A percentile compares a stretch with the other conserved stretches of the same genome.
Evolutionary conservation across 2,888 invertebrate species (phyloP).

Genomic region (Agriotes lineatus): DNA sequence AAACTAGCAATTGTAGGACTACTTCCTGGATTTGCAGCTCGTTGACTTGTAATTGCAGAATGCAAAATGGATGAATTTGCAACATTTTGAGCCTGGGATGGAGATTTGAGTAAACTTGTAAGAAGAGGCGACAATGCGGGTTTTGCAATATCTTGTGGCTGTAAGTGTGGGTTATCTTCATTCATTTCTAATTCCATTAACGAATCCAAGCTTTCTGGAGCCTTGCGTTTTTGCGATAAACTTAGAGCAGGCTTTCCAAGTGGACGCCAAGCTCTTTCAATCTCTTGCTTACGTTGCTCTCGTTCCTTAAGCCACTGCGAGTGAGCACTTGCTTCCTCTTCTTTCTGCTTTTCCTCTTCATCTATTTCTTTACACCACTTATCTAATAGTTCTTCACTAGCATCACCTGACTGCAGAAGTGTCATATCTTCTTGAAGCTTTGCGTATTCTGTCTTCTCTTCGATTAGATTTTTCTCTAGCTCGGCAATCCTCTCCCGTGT

Average conservation of each 20-base stretch:
- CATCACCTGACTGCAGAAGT: conserved; percentile 69
- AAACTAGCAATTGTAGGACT: conserved; percentile 71
- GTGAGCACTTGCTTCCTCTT: conserved; percentile 75
- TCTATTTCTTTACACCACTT: conserved; percentile 83
- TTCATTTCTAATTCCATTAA: conserved; percentile 56
- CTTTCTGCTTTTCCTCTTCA: conserved; percentile 77
- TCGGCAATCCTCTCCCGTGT: conserved; percentile 84
- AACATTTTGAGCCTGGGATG: conserved; percentile 68
- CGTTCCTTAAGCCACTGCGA: conserved; percentile 75
- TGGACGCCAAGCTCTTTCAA: conserved; percentile 73
- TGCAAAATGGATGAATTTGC: conserved; percentile 65
- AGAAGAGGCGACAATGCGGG: conserved; percentile 79
- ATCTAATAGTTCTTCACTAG: conserved; percentile 79
- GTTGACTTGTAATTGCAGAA: conserved; percentile 64
- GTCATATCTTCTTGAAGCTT: conserved; percentile 76
- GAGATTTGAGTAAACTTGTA: conserved; percentile 85
- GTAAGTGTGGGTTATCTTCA: conserved; percentile 50
- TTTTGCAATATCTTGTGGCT: conserved; percentile 59
- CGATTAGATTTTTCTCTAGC: conserved; percentile 77
- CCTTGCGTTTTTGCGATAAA: conserved; percentile 62
- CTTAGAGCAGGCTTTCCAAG: conserved; percentile 49
- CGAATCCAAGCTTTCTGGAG: conserved; percentile 60
- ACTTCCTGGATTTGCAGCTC: conserved; percentile 55
- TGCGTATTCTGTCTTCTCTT: conserved; percentile 81
- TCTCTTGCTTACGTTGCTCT: conserved; percentile 74